Conservation (phyloP, 2,113 vertebrate genomes). For the Engraulis encrasicolus region DNA sequence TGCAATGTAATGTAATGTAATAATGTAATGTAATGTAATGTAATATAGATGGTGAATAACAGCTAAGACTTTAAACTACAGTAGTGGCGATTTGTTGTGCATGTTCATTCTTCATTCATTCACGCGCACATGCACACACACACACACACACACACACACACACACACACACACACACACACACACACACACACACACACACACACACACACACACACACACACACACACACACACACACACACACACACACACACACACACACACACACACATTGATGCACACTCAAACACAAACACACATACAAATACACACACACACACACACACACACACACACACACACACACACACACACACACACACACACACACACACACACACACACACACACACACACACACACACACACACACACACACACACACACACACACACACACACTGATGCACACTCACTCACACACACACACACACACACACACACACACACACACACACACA, state of each 20-base stretch:
- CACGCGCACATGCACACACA: conserved; percentile 49
- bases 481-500: not conserved
- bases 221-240: not conserved
- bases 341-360: no score
- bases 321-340: no score
- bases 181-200: not conserved
- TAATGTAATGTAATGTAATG: no score
- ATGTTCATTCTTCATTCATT: no score
- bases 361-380: conserved; percentile 49
- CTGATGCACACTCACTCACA: conserved; percentile 20
- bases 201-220: conserved; percentile 25
- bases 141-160: conserved; percentile 64
- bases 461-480: not conserved
- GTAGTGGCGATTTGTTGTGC: no score
- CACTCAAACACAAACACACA: no score
- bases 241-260: conserved; percentile 8
- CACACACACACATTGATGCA: not conserved
- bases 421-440: not conserved
- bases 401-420: not conserved
- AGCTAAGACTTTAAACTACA: no score
- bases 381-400: conserved; percentile 63
- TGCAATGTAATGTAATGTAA: no score
- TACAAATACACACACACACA: no score
- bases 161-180: not conserved
- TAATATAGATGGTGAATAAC: no score